Conservation (phyloP, 2,888 invertebrate genomes). For the Apodemia duryi region DNA sequence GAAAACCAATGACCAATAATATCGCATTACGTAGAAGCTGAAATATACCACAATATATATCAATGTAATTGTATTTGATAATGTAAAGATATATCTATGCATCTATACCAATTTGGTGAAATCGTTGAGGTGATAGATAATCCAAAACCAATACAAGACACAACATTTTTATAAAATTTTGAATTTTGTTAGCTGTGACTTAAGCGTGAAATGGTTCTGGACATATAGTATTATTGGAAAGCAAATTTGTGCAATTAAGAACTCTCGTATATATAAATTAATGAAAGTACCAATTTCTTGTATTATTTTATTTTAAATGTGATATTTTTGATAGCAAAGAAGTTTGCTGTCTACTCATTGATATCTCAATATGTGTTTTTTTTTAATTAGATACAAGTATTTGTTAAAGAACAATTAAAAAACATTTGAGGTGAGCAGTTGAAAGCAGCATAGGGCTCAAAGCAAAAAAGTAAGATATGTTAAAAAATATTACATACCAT, state of each 20-base stretch:
- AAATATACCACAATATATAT: constrained; percentile 75
- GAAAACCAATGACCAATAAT: constrained; percentile 76
- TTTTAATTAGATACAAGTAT: not conserved
- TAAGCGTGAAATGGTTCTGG: constrained; percentile 70
- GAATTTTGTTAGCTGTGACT: constrained; percentile 77
- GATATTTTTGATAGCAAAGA: not conserved
- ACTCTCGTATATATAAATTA: constrained; percentile 16
- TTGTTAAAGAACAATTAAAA: not conserved
- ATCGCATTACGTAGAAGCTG: constrained; percentile 77
- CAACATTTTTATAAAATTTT: constrained; percentile 71
- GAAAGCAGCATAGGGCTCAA: constrained; percentile 33
- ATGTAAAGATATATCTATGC: constrained; percentile 13
- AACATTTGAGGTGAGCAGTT: constrained; percentile 14
- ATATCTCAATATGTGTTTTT: too few relatives aligned
- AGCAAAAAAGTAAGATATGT: constrained; percentile 24
- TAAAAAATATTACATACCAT: constrained; percentile 53
- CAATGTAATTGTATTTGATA: constrained; percentile 36
- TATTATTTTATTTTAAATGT: not conserved
- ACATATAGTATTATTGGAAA: constrained; percentile 48
- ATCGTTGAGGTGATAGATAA: constrained; percentile 43
- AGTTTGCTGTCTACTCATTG: not conserved
- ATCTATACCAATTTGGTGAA: constrained; percentile 42
- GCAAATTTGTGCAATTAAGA: constrained; percentile 18
- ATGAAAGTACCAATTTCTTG: constrained; percentile 18
- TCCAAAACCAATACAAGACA: constrained; percentile 80